Conservation (phyloP, 2,797 vertebrate species). For the Chrysocyon brachyurus region DNA sequence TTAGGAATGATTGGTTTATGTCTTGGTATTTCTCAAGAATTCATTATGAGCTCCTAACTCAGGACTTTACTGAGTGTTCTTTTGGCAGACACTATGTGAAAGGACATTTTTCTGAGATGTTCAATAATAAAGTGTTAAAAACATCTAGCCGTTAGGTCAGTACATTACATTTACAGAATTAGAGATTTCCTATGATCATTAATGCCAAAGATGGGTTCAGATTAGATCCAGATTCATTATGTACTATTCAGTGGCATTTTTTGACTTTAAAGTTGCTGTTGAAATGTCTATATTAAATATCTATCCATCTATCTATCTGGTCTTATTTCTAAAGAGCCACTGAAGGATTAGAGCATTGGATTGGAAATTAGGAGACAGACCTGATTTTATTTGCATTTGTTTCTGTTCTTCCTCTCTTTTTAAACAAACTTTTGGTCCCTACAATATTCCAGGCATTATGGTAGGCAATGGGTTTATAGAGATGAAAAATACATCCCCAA, state of each 20-base stretch:
- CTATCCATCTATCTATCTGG: neutral
- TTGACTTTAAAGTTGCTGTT: conserved; percentile 34
- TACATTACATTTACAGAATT: neutral
- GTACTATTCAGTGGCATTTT: neutral
- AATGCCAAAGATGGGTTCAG: neutral
- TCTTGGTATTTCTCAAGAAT: conserved; percentile 44
- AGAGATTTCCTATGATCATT: neutral
- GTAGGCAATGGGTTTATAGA: neutral
- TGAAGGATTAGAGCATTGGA: neutral
- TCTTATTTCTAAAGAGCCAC: conserved; percentile 29
- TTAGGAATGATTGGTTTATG: neutral
- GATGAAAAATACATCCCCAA: neutral
- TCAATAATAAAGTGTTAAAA: conserved; percentile 31
- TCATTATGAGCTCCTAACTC: neutral
- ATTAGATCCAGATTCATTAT: neutral
- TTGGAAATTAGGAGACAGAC: neutral
- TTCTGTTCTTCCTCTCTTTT: conserved; percentile 16
- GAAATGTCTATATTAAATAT: neutral
- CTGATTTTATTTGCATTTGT: neutral
- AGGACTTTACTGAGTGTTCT: conserved; percentile 29
- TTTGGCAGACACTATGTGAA: conserved; percentile 17
- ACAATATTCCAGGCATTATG: neutral
- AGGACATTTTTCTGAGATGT: conserved; percentile 52
- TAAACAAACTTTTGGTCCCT: conserved; percentile 54
- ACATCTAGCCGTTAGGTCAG: conserved; percentile 4